Base-by-base conservation (phyloP, 2,888 invertebrate species). In the Hydriomena furcata region DNA sequence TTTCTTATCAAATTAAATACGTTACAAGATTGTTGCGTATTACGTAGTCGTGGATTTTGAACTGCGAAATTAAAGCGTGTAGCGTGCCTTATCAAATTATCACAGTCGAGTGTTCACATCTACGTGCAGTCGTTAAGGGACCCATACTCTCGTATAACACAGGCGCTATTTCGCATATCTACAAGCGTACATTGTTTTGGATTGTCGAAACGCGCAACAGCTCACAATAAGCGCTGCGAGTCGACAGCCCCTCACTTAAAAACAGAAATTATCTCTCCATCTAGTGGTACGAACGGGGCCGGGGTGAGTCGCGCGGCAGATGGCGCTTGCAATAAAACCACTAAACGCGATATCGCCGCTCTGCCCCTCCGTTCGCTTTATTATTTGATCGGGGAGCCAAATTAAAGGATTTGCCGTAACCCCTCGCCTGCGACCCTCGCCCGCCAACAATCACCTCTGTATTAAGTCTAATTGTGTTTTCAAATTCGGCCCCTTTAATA, bases 381-480 rank as follows among this genome's bases (percentile, higher is more conserved):
- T 89, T 88, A 87, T 90, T 90, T 87, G 89, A 89, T 89, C 87
- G 90, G 84, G 85, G 88, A 88, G 84, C 84, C 88, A 90, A 90
- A 90, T 90, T 90, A 90, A 90, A 90, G 90, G 90, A 90, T 90
- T 90, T 87, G 76, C 81, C 75, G 78, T 84, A 84, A 83, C 84
- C 87, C 87, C 86, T 85, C 84, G 79, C 65, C 61, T 58, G 70
- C 79, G 83, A 85, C 89, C 90, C 88, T 84, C 84, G 76, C 82
- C 74, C 73, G 82, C 82, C 83, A 81, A 87, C 90, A 87, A 90
- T 90, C 90, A 90, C 90, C 90, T 88, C 89, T 89, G 89, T 90
- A 90, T 90, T 90, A 90, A 88, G 84, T 89, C 88, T 90, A 90
- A 90, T 90, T 90, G 89, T 90, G 90, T 90, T 90, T 90, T 90